Conservation (phyloP, 1,140 invertebrate species). For the Atta cephalotes region DNA sequence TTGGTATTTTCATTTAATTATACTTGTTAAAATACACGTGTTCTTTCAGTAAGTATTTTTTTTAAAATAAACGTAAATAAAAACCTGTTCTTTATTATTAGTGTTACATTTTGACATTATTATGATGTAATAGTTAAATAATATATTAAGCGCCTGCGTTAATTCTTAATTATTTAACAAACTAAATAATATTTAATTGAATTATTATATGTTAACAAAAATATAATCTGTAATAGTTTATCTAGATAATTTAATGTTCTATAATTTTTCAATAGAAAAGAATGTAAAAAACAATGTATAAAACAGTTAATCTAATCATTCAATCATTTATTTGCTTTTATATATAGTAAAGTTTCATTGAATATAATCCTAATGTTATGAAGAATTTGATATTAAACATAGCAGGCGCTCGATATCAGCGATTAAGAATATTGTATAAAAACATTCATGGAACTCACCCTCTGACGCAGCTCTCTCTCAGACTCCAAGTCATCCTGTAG, state of each 20-base stretch:
- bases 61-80: not conserved
- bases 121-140: not conserved
- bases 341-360: not conserved
- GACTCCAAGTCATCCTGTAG: slow-evolving; percentile 98
- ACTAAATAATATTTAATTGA: not conserved
- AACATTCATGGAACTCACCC: slow-evolving; percentile 90
- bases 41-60: not conserved
- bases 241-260: not conserved
- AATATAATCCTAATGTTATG: not conserved
- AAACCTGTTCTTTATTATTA: not conserved
- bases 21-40: slow-evolving; percentile 9
- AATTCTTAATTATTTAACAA: not conserved
- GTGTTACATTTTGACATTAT: not conserved
- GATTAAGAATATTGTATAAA: not conserved
- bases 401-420: not conserved
- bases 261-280: not conserved
- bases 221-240: not conserved
- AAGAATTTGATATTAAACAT: not conserved
- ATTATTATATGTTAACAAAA: not conserved
- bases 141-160: not conserved
- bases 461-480: slow-evolving; percentile 98
- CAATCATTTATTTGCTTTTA: not conserved
- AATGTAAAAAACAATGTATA: not conserved
- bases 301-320: not conserved
- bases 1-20: not conserved